Percentiles rank a stretch among this genome's conserved stretches.
phyloP scores from a whole-genome alignment of 2,888 invertebrate species.

The Furcula furcula region DNA sequence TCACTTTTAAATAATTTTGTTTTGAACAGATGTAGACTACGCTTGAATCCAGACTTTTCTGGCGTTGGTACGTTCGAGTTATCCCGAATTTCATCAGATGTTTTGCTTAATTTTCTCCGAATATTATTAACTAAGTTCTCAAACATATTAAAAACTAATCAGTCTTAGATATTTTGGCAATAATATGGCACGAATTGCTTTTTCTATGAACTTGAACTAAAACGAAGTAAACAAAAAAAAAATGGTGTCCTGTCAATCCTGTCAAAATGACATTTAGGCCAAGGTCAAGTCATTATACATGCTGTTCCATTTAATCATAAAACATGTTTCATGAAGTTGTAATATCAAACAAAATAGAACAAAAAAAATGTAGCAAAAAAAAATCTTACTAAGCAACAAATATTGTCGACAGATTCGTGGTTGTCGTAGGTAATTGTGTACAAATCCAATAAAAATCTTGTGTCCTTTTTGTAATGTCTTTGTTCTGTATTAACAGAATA shows the following conservation, averaged over 20 bases:
- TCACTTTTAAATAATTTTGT: constrained; percentile 55
- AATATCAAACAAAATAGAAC: constrained; percentile 2
- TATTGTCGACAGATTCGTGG: constrained; percentile 88
- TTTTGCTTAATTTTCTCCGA: constrained; percentile 67
- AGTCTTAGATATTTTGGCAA: constrained; percentile 69
- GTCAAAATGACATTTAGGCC: constrained; percentile 74
- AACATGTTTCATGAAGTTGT: constrained; percentile 7
- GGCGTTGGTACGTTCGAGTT: constrained; percentile 32
- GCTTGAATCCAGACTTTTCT: constrained; percentile 59
- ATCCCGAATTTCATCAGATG: constrained; percentile 47
- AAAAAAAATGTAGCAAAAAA: constrained; percentile 10
- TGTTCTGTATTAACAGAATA: constrained; percentile 78
- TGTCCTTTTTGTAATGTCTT: constrained; percentile 94
- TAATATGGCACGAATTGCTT: constrained; percentile 61
- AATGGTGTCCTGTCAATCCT: constrained; percentile 48
- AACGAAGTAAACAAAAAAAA: constrained; percentile 48
- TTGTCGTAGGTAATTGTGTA: constrained; percentile 93
- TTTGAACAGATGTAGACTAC: constrained; percentile 58
- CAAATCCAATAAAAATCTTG: constrained; percentile 90
- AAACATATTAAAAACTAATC: constrained; percentile 72
- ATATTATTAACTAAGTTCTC: constrained; percentile 68
- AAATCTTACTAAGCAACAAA: constrained; percentile 84
- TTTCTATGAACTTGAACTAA: constrained; percentile 38
- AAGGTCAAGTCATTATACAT: constrained; percentile 44
- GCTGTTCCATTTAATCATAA: constrained; percentile 51